phyloP scores from a whole-genome alignment of 2,888 invertebrate species.

The Agelastica alni region DNA sequence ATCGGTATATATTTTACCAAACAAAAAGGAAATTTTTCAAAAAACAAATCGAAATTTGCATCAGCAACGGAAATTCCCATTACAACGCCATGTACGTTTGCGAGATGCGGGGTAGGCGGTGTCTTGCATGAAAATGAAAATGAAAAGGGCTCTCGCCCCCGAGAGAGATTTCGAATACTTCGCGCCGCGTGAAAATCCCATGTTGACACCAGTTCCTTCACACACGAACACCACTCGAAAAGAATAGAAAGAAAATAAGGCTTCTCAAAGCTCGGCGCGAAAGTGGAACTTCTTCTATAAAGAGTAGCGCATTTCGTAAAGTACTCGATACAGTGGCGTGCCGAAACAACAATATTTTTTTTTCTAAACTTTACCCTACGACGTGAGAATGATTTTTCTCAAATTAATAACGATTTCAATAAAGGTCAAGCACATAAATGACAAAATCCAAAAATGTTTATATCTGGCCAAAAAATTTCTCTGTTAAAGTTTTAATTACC shows the following conservation, averaged over 20 bases:
- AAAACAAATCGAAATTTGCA: neutral
- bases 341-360: conserved; percentile 1
- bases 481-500: too few species aligned
- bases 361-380: too few species aligned
- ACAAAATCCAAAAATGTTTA: too few species aligned
- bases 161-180: conserved; percentile 27
- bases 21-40: neutral
- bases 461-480: too few species aligned
- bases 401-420: too few species aligned
- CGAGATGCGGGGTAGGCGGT: neutral
- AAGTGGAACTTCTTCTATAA: conserved; percentile 44
- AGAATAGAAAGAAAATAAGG: conserved; percentile 50
- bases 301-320: conserved; percentile 42
- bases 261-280: conserved; percentile 44
- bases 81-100: neutral
- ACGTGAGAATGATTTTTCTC: too few species aligned
- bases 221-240: conserved; percentile 45
- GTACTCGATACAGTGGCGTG: conserved; percentile 32
- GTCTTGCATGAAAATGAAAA: conserved; percentile 46
- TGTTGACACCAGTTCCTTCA: conserved; percentile 51
- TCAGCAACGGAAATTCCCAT: neutral
- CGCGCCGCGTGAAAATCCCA: conserved; percentile 46
- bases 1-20: neutral
- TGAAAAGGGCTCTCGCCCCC: conserved; percentile 47
- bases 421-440: too few species aligned